These are phyloP conservation scores for Catalaphyllia jardinei DNA, from an alignment of 64 coral and sea anemone genomes.

Conservation along the genomic window DNA sequence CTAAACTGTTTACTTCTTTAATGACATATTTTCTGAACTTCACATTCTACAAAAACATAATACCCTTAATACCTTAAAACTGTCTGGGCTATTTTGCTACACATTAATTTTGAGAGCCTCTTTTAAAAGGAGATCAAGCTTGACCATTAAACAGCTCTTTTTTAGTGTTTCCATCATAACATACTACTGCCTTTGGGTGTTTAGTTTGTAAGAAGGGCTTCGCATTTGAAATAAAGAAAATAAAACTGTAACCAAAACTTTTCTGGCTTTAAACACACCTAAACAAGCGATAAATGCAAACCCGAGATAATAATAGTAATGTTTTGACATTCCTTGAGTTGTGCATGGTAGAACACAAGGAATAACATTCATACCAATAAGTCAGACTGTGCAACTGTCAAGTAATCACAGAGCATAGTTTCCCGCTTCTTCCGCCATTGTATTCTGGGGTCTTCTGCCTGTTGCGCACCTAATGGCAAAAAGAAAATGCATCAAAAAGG, in stretches of 20 bases:
- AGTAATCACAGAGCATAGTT: constrained; percentile 90
- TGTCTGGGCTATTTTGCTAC: background rate
- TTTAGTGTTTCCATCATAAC: background rate
- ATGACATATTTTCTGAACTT: background rate
- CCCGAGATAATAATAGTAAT: too few species aligned
- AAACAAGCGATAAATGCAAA: too few species aligned
- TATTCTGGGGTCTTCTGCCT: constrained; percentile 87
- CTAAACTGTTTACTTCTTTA: too few species aligned
- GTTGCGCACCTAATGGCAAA: constrained; percentile 71
- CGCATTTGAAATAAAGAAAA: too few species aligned
- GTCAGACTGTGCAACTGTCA: constrained; percentile 78
- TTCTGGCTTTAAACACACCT: too few species aligned
- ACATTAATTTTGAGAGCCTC: background rate
- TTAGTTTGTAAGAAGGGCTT: too few species aligned
- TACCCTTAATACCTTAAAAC: too few species aligned
- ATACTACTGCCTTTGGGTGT: background rate
- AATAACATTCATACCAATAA: constrained; percentile 13
- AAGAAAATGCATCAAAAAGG: background rate
- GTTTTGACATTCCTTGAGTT: too few species aligned
- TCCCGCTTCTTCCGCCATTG: constrained; percentile 84
- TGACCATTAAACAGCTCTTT: background rate
- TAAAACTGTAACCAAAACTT: too few species aligned
- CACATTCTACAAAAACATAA: background rate
- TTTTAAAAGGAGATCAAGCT: background rate
- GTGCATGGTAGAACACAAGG: too few species aligned